These are phyloP conservation scores for Araneus ventricosus DNA, from an alignment of 1,140 invertebrate genomes.

Conservation along the genomic window DNA sequence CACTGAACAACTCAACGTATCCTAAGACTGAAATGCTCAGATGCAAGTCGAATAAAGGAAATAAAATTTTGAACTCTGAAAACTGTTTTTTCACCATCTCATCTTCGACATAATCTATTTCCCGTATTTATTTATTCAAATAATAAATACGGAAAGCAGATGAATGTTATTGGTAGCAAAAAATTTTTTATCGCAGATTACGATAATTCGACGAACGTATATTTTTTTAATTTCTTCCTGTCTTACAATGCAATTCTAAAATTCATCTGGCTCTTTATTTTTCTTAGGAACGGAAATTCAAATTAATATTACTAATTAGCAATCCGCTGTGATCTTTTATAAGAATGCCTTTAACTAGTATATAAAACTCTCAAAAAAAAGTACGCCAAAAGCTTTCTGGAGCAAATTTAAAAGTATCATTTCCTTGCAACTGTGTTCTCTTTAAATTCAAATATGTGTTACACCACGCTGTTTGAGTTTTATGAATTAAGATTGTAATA, in stretches of 20 bases:
- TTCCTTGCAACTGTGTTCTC: neutral
- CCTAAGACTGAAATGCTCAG: neutral
- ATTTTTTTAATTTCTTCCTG: neutral
- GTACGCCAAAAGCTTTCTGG: neutral
- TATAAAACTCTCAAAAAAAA: neutral
- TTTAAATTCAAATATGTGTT: neutral
- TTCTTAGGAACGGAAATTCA: neutral
- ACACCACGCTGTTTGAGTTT: neutral
- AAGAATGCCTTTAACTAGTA: neutral
- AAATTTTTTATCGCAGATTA: too few species aligned
- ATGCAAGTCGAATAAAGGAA: neutral
- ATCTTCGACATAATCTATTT: neutral
- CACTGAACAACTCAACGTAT: too few species aligned
- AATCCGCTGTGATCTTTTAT: neutral
- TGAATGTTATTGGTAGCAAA: too few species aligned
- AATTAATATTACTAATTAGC: constrained; percentile 15
- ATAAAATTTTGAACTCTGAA: neutral
- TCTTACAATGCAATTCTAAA: neutral
- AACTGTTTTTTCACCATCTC: neutral
- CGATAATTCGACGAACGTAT: neutral
- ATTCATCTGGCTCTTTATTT: neutral
- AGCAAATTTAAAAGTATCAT: neutral
- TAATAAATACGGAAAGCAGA: neutral
- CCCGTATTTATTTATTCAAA: neutral
- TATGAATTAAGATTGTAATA: neutral